A percentile compares a stretch with the other conserved stretches of the same genome.
phyloP scores from a whole-genome alignment of 30 jellyfish, hydroid and myxozoan genomes.

The Catostylus mosaicus region DNA sequence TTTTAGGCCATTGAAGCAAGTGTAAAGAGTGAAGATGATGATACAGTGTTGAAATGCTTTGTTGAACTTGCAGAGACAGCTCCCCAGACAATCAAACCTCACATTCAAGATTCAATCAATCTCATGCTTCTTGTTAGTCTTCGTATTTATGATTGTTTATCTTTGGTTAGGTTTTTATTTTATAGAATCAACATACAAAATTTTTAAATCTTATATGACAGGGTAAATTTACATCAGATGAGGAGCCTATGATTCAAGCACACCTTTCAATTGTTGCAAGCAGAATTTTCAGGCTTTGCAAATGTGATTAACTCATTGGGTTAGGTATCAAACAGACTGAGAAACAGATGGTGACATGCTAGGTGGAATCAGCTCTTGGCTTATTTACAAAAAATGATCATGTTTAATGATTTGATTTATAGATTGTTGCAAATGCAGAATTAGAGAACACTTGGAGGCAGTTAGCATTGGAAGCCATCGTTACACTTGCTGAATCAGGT shows the following conservation, averaged over 20 bases:
- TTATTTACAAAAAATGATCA: too few relatives aligned
- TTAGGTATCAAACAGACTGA: too few relatives aligned
- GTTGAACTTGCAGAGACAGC: slow-evolving; percentile 94
- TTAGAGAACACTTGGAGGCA: slow-evolving; percentile 88
- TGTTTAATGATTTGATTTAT: not conserved
- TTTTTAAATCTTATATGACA: too few relatives aligned
- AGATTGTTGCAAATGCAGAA: slow-evolving; percentile 82
- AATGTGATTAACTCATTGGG: too few relatives aligned
- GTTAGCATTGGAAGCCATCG: slow-evolving; percentile 93
- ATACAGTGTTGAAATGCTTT: slow-evolving; percentile 82
- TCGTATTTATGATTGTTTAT: not conserved
- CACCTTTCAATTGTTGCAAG: too few relatives aligned
- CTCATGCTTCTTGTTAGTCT: slow-evolving; percentile 82
- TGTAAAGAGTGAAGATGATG: slow-evolving; percentile 85
- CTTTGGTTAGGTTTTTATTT: not conserved
- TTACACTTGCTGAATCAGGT: slow-evolving; percentile 95
- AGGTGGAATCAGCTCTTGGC: too few relatives aligned
- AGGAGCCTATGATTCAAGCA: too few relatives aligned
- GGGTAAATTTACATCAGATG: too few relatives aligned
- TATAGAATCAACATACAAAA: too few relatives aligned
- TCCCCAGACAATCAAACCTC: slow-evolving; percentile 70
- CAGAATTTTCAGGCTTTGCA: too few relatives aligned
- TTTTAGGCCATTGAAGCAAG: slow-evolving; percentile 84
- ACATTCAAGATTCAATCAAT: slow-evolving; percentile 62
- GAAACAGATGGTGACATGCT: too few relatives aligned